These are phyloP conservation scores for Bombus superbus DNA, from an alignment of 1,140 invertebrate genomes.

Conservation along the genomic window DNA sequence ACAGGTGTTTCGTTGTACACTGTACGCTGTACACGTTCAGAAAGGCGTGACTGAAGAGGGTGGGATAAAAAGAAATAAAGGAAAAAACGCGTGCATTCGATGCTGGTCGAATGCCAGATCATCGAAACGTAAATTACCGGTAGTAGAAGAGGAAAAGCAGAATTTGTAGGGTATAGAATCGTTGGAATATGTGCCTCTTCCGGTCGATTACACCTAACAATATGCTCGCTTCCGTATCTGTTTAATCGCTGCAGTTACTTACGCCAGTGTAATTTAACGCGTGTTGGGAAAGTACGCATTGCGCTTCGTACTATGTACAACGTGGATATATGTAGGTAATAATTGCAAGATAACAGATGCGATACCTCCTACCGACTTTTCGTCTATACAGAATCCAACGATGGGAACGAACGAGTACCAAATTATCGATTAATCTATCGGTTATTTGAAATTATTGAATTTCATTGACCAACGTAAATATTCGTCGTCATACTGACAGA, in stretches of 20 bases:
- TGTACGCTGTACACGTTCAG: background rate
- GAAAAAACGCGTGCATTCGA: background rate
- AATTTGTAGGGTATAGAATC: background rate
- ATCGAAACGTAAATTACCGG: background rate
- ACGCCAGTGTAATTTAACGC: background rate
- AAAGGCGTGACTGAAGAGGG: background rate
- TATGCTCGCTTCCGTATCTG: background rate
- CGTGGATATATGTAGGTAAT: too few species aligned
- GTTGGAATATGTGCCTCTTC: background rate
- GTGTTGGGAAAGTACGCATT: background rate
- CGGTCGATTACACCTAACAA: background rate
- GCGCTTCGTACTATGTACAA: background rate
- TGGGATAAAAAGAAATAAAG: background rate
- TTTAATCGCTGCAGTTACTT: background rate
- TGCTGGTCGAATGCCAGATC: slow-evolving; percentile 4
- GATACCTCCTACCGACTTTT: too few species aligned
- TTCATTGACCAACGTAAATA: background rate
- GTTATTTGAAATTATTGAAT: too few species aligned
- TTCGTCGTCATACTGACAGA: background rate
- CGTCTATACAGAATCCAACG: background rate
- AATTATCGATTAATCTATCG: too few species aligned
- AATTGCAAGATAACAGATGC: too few species aligned
- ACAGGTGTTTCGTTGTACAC: background rate
- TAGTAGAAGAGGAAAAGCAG: background rate
- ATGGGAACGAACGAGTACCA: background rate